phyloP scores from a whole-genome alignment of 2,888 invertebrate genomes.

The Isoperla grammatica region DNA sequence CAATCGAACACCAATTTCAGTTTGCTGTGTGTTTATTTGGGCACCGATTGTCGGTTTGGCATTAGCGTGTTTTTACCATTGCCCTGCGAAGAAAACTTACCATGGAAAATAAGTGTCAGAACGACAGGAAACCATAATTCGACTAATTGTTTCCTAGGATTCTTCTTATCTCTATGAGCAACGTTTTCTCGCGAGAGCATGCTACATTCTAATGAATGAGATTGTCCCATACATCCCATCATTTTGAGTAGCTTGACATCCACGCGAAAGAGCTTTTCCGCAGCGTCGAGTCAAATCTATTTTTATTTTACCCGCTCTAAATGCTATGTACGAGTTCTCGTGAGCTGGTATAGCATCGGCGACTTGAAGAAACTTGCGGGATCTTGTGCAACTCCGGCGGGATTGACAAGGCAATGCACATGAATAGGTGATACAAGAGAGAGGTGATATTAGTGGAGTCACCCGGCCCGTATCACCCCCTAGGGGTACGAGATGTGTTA shows the following conservation, averaged over 20 bases:
- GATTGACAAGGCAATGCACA: conserved; percentile 22
- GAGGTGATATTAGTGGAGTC: conserved; percentile 28
- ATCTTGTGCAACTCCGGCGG: conserved; percentile 20
- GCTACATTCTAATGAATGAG: conserved; percentile 39
- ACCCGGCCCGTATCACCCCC: conserved; percentile 24
- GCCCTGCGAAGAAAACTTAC: too few relatives aligned
- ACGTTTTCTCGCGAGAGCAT: too few relatives aligned
- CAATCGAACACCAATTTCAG: too few relatives aligned
- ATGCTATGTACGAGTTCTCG: neutral
- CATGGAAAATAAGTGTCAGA: too few relatives aligned
- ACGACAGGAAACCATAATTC: too few relatives aligned
- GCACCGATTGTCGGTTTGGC: too few relatives aligned
- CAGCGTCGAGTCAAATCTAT: neutral
- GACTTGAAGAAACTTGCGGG: neutral
- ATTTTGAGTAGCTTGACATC: conserved; percentile 27
- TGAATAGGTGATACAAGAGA: conserved; percentile 29
- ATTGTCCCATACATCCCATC: conserved; percentile 39
- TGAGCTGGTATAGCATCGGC: neutral
- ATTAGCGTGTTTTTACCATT: too few relatives aligned
- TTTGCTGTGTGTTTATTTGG: too few relatives aligned
- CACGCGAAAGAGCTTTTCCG: neutral
- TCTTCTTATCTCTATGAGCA: too few relatives aligned
- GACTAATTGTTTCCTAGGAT: too few relatives aligned
- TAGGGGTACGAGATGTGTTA: conserved; percentile 24
- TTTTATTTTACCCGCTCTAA: neutral